Evolutionary conservation across 1,140 invertebrate genomes (phyloP).

Genomic region (Sminthurides bifidus): DNA sequence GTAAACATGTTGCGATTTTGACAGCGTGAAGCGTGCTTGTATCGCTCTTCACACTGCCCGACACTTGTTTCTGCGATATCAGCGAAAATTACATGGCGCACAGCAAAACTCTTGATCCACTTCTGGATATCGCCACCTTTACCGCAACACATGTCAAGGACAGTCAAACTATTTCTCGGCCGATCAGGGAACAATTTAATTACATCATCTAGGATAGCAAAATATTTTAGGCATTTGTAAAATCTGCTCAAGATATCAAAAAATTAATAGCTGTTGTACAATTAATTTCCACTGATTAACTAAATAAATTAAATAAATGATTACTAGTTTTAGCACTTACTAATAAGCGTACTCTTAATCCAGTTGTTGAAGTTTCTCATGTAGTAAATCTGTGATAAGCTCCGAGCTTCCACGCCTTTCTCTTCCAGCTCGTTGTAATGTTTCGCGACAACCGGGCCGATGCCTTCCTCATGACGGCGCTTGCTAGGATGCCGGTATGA

Average conservation of each 20-base stretch:
- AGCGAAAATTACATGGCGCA: slow-evolving; percentile 78
- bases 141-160: slow-evolving; percentile 59
- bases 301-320: not conserved
- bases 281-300: not conserved
- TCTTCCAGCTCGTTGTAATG: slow-evolving; percentile 79
- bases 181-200: slow-evolving; percentile 4
- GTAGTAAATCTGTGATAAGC: slow-evolving; percentile 78
- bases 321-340: slow-evolving; percentile 37
- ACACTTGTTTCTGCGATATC: slow-evolving; percentile 90
- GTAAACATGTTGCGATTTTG: slow-evolving; percentile 44
- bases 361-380: slow-evolving; percentile 98
- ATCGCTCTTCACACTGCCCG: slow-evolving; percentile 53
- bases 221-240: not conserved
- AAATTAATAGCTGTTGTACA: not conserved
- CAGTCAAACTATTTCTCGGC: slow-evolving; percentile 31
- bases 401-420: slow-evolving; percentile 60
- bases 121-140: slow-evolving; percentile 96
- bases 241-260: not conserved
- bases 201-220: slow-evolving; percentile 24
- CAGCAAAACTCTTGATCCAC: slow-evolving; percentile 68
- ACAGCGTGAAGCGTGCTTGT: slow-evolving; percentile 34
- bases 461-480: slow-evolving; percentile 10
- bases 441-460: slow-evolving; percentile 52
- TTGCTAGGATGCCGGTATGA: too few species aligned
- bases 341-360: slow-evolving; percentile 91